These are phyloP conservation scores for Philaenus spumarius DNA, from an alignment of 1,140 invertebrate genomes.

Conservation along the genomic window DNA sequence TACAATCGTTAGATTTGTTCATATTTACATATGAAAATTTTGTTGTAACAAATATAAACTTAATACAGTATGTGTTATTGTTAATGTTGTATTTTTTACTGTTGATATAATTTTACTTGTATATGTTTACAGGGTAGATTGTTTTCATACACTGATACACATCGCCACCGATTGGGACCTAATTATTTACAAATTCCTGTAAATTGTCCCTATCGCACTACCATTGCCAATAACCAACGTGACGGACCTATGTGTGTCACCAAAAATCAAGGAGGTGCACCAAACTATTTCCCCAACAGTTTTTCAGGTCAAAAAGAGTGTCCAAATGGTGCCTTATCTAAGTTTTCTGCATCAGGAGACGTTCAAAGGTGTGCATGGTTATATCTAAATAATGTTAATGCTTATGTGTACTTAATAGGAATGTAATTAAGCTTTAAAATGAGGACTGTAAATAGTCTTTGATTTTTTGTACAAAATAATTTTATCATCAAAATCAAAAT, in stretches of 20 bases:
- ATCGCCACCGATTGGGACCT: conserved; percentile 84
- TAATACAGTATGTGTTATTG: too few species aligned
- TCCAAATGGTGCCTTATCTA: conserved; percentile 40
- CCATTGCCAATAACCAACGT: conserved; percentile 71
- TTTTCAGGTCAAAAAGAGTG: conserved; percentile 70
- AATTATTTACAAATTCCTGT: conserved; percentile 92
- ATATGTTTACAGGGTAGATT: conserved; percentile 64
- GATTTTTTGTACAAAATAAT: too few species aligned
- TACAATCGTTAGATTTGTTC: too few species aligned
- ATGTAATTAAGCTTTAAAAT: too few species aligned
- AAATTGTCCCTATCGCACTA: conserved; percentile 76
- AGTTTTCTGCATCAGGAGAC: conserved; percentile 43
- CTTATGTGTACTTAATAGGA: too few species aligned
- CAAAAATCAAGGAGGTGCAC: conserved; percentile 66
- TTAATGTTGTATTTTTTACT: too few species aligned
- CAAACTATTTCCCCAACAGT: conserved; percentile 95
- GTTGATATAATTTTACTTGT: too few species aligned
- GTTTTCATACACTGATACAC: conserved; percentile 92
- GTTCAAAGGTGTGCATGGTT: conserved; percentile 42
- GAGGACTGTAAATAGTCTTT: too few species aligned
- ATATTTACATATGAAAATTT: too few species aligned
- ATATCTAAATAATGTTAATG: not conserved
- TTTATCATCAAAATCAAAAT: too few species aligned
- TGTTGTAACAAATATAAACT: too few species aligned
- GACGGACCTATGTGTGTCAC: conserved; percentile 67